Conservation (phyloP, 1,140 invertebrate genomes). For the Caerostris darwini region DNA sequence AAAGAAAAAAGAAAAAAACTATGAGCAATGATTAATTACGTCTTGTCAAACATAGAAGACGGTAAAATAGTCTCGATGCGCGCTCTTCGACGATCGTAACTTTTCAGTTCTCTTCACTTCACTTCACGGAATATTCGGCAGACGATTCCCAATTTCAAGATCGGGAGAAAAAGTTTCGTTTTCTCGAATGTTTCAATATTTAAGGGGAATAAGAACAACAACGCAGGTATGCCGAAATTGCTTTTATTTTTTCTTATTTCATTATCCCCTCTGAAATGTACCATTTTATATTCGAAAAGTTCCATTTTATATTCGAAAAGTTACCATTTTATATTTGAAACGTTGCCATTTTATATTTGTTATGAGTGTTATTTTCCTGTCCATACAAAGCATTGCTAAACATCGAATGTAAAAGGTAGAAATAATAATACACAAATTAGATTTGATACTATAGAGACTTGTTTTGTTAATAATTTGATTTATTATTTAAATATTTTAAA, state of each 20-base stretch:
- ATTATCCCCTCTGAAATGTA: background rate
- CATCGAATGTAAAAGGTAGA: no score
- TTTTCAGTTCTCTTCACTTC: constrained; percentile 3
- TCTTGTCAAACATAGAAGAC: constrained; percentile 28
- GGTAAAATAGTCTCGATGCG: constrained; percentile 4
- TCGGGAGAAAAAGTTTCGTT: background rate
- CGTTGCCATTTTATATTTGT: no score
- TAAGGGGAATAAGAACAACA: background rate
- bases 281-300: background rate
- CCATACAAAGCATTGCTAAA: no score
- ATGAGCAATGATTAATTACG: background rate
- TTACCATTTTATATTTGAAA: background rate
- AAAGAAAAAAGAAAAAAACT: background rate
- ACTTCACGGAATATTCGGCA: background rate
- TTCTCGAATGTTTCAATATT: background rate
- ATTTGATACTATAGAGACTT: no score
- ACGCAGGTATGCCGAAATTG: background rate
- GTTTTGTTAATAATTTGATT: no score
- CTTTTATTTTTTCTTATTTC: background rate
- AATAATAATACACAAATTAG: no score
- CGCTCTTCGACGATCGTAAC: constrained; percentile 11
- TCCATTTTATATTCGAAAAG: background rate
- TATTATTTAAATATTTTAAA: no score
- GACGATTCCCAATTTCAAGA: constrained; percentile 6
- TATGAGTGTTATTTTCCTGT: no score